phyloP scores from a whole-genome alignment of 2,113 vertebrate genomes.

The Quiscalus mexicanus region DNA sequence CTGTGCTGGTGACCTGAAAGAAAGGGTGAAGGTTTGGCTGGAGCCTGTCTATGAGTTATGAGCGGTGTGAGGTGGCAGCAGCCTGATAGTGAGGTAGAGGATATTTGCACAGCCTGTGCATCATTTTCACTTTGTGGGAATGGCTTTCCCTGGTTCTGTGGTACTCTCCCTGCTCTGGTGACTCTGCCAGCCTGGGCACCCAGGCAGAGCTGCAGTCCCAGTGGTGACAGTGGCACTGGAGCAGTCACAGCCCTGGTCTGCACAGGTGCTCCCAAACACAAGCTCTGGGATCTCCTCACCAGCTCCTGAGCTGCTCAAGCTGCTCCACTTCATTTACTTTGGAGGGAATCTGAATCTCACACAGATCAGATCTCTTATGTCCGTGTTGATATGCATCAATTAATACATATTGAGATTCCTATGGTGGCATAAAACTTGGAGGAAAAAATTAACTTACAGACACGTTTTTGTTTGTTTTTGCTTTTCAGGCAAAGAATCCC shows the following conservation, averaged over 20 bases:
- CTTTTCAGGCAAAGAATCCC: conserved; percentile 92
- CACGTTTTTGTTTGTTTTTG: conserved; percentile 41
- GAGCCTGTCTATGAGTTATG: neutral
- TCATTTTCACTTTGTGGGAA: neutral
- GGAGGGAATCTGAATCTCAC: neutral
- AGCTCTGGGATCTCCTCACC: neutral
- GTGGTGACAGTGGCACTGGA: accelerated
- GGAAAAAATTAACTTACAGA: neutral
- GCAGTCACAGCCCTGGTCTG: neutral
- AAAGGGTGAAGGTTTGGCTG: neutral
- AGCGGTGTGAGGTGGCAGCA: neutral
- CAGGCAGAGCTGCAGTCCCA: neutral
- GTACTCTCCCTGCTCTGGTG: neutral
- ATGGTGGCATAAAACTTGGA: neutral
- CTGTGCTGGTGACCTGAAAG: neutral
- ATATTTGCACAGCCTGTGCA: too few species aligned
- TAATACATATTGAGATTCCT: neutral
- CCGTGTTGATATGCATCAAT: neutral
- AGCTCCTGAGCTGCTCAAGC: neutral
- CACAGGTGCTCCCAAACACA: neutral
- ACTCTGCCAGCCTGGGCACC: neutral
- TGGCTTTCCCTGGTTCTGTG: neutral
- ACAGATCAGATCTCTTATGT: neutral
- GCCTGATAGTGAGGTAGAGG: accelerated
- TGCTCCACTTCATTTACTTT: neutral